These are phyloP conservation scores for Drosophila buzzatii DNA, from an alignment of 2,888 invertebrate species.

Conservation along the genomic window DNA sequence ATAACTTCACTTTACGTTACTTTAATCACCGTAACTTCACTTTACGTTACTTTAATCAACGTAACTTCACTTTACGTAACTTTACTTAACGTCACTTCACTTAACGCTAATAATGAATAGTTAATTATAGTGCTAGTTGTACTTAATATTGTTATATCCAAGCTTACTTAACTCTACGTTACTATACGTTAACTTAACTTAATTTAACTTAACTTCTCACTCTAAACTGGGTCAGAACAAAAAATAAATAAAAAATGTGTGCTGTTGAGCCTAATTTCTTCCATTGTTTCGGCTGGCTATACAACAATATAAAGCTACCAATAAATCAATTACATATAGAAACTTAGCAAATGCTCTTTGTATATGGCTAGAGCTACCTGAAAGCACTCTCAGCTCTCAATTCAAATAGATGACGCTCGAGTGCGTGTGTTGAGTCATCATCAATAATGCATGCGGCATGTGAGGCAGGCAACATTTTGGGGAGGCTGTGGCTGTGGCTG, in stretches of 20 bases:
- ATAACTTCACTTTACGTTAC: neutral
- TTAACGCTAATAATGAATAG: too few relatives aligned
- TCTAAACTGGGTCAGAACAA: neutral
- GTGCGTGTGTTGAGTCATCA: constrained; percentile 43
- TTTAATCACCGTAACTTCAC: too few relatives aligned
- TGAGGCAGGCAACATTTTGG: constrained; percentile 1
- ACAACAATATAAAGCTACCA: neutral
- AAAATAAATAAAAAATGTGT: neutral
- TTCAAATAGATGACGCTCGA: constrained; percentile 11
- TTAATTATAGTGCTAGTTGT: too few relatives aligned
- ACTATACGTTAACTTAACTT: neutral
- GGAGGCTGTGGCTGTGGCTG: neutral
- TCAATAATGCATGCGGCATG: constrained; percentile 35
- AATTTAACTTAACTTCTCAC: neutral
- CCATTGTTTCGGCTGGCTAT: neutral
- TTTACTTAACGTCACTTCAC: neutral
- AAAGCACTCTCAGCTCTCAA: neutral
- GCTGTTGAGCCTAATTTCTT: neutral
- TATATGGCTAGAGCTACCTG: neutral
- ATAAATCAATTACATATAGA: neutral
- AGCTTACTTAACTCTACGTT: neutral
- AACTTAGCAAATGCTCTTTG: neutral
- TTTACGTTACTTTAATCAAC: neutral
- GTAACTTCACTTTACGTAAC: neutral
- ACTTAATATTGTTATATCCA: too few relatives aligned